phyloP scores from a whole-genome alignment of 2,888 invertebrate genomes.

The Archips xylosteana region DNA sequence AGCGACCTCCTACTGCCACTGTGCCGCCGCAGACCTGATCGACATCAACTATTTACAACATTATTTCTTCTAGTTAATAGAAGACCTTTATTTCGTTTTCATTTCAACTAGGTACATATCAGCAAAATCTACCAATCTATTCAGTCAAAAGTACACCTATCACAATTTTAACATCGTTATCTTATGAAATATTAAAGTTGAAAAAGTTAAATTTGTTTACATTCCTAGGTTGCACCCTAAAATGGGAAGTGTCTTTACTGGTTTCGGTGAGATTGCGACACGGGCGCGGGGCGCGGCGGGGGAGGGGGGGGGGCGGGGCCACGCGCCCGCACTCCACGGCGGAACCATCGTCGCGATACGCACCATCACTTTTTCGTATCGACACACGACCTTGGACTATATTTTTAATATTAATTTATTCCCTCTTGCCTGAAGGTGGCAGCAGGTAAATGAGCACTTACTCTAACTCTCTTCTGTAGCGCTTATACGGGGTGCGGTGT shows the following conservation, averaged over 20 bases:
- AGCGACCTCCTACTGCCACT: not conserved
- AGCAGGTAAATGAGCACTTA: conserved; percentile 8
- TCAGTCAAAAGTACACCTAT: too few relatives aligned
- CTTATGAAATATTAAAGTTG: not conserved
- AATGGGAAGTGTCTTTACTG: not conserved
- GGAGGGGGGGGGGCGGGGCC: conserved; percentile 8
- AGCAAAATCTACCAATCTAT: too few relatives aligned
- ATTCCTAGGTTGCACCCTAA: not conserved
- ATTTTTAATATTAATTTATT: conserved; percentile 62
- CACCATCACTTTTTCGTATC: conserved; percentile 76
- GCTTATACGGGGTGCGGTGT: not conserved
- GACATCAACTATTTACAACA: not conserved
- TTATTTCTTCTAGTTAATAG: too few relatives aligned
- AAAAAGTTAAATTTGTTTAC: not conserved
- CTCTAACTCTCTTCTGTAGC: not conserved
- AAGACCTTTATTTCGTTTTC: too few relatives aligned
- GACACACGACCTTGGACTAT: conserved; percentile 77
- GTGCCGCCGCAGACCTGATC: not conserved
- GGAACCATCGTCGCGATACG: conserved; percentile 57
- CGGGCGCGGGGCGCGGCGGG: conserved; percentile 6
- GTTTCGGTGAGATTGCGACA: not conserved
- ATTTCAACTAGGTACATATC: too few relatives aligned
- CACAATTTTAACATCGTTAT: not conserved
- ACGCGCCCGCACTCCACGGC: conserved; percentile 39
- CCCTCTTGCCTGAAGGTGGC: conserved; percentile 48